These are phyloP conservation scores for Drosophila nasuta DNA, from an alignment of 1,140 invertebrate species.

Conservation along the genomic window DNA sequence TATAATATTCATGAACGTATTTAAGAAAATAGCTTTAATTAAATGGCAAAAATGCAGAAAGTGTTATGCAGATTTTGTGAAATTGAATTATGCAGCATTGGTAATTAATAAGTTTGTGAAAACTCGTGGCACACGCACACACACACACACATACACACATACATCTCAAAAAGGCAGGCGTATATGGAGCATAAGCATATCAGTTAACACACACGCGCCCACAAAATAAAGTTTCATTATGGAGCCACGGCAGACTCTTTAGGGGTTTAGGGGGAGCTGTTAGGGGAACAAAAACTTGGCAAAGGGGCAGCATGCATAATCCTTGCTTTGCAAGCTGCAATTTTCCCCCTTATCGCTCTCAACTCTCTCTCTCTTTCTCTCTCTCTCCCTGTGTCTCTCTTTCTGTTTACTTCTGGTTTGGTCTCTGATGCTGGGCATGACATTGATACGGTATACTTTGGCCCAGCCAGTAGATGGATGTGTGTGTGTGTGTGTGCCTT, in stretches of 20 bases:
- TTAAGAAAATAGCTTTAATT: background rate
- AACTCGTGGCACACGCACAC: conserved; percentile 35
- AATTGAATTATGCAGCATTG: conserved; percentile 31
- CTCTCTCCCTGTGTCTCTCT: background rate
- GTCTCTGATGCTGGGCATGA: conserved; percentile 37
- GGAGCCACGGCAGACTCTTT: conserved; percentile 30
- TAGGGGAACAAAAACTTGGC: background rate
- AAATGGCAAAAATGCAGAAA: background rate
- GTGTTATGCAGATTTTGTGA: background rate
- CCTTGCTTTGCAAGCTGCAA: conserved; percentile 45
- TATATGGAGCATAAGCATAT: conserved; percentile 19
- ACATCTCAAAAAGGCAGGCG: background rate
- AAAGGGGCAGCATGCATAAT: conserved; percentile 44
- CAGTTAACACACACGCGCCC: conserved; percentile 38
- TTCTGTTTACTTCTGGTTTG: background rate
- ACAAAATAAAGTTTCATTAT: conserved; percentile 51
- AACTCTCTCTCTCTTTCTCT: background rate
- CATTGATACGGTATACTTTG: conserved; percentile 61
- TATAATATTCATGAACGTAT: no score
- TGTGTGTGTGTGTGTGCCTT: conserved; percentile 21
- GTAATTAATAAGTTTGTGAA: conserved; percentile 70
- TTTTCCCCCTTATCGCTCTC: background rate
- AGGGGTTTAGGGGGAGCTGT: background rate
- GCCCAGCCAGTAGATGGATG: background rate
- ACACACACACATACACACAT: conserved; percentile 33